Evolutionary conservation across 2,797 vertebrate species (phyloP).

Genomic region (Manis pentadactyla): DNA sequence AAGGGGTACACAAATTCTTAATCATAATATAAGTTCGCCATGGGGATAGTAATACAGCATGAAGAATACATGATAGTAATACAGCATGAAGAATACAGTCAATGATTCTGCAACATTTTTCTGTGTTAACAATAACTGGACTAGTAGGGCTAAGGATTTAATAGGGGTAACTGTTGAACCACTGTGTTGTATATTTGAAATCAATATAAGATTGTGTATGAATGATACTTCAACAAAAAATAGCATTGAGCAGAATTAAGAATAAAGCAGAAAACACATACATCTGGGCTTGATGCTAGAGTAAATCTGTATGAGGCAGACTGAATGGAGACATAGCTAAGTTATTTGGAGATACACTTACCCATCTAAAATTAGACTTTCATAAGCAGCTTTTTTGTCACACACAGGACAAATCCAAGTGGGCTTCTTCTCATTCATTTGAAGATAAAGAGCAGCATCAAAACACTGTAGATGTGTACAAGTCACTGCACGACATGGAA

Average conservation of each 20-base stretch:
- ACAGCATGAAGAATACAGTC: too few relatives aligned
- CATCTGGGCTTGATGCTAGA: background rate
- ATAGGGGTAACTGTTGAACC: too few relatives aligned
- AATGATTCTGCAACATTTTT: too few relatives aligned
- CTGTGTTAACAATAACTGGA: too few relatives aligned
- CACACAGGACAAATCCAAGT: slow-evolving; percentile 99
- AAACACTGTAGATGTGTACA: slow-evolving; percentile 98
- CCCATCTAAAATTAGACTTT: slow-evolving; percentile 97
- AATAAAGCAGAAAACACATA: slow-evolving; percentile 8
- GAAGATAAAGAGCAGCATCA: slow-evolving; percentile 96
- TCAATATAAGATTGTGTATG: too few relatives aligned
- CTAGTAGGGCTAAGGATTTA: too few relatives aligned
- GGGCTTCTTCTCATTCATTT: slow-evolving; percentile 99
- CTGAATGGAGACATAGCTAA: background rate
- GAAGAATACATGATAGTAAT: too few relatives aligned
- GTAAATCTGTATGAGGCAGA: background rate
- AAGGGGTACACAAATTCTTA: too few relatives aligned
- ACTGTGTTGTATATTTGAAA: too few relatives aligned
- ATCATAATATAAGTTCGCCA: too few relatives aligned
- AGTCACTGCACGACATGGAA: slow-evolving; percentile 96
- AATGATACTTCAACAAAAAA: too few relatives aligned
- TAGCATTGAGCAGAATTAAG: background rate
- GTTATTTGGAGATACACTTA: slow-evolving; percentile 79
- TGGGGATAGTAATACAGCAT: too few relatives aligned
- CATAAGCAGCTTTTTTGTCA: slow-evolving; percentile 97